Evolutionary conservation across 2,888 invertebrate genomes (phyloP).

Genomic region (Mimas tiliae): DNA sequence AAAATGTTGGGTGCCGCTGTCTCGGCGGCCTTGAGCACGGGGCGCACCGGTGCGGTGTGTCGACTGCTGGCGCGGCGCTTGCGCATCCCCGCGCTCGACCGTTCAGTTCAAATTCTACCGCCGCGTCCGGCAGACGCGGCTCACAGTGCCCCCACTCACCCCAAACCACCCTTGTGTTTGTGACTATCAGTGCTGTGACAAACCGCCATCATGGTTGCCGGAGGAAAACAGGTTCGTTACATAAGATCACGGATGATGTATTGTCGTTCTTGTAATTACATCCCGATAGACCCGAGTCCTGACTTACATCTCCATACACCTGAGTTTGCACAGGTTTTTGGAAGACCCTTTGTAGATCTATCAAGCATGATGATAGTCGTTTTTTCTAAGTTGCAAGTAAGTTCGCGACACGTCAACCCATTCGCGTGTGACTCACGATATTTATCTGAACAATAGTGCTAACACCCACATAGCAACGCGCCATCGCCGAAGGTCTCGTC

Average conservation of each 20-base stretch:
- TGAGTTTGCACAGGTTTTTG: neutral
- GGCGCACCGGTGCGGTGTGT: conserved; percentile 51
- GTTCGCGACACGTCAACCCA: conserved; percentile 2
- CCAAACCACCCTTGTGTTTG: conserved; percentile 57
- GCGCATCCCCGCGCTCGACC: conserved; percentile 60
- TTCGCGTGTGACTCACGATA: conserved; percentile 14
- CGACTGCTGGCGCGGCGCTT: conserved; percentile 36
- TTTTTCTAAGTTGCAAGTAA: neutral
- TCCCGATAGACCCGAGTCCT: neutral
- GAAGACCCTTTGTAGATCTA: neutral
- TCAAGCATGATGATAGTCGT: no score
- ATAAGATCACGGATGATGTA: conserved; percentile 44
- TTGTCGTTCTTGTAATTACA: conserved; percentile 33
- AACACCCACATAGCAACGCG: conserved; percentile 28
- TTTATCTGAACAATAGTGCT: conserved; percentile 11
- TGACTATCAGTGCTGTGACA: conserved; percentile 68
- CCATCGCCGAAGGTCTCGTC: conserved; percentile 51
- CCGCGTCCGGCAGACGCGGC: conserved; percentile 82
- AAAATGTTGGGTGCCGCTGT: conserved; percentile 27
- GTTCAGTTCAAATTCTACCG: conserved; percentile 80
- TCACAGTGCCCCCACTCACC: conserved; percentile 54
- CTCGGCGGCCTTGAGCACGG: conserved; percentile 55
- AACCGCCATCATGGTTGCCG: conserved; percentile 77
- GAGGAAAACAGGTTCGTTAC: conserved; percentile 81
- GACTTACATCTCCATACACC: conserved; percentile 7